A percentile compares a stretch with the other conserved stretches of the same genome.
Evolutionary conservation across 2,113 vertebrate species (phyloP).

Genomic region (Anoura caudifer): DNA sequence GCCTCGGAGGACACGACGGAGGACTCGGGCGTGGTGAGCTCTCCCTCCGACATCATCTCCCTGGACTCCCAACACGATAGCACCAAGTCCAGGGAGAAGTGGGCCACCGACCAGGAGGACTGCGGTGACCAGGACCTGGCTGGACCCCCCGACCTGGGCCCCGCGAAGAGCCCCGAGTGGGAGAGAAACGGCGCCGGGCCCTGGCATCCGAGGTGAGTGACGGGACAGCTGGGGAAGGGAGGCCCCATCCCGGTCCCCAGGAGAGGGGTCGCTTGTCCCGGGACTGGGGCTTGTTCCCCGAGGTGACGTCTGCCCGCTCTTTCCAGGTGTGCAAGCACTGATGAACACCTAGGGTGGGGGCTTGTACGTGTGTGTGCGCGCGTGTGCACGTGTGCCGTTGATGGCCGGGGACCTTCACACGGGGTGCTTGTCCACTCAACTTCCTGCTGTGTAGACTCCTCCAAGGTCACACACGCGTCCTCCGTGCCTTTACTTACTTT

Average conservation of each 20-base stretch:
- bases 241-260: accelerated
- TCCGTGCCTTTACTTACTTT: neutral
- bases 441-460: accelerated
- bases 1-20: constrained; percentile 90
- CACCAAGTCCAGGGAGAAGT: constrained; percentile 73
- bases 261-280: accelerated
- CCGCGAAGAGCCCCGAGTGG: constrained; percentile 68
- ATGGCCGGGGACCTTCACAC: neutral
- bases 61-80: constrained; percentile 86
- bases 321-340: accelerated
- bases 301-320: neutral
- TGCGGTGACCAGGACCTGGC: constrained; percentile 45
- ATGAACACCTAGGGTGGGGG: accelerated
- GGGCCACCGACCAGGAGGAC: constrained; percentile 75
- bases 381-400: neutral
- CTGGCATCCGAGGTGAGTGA: constrained; percentile 74
- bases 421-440: neutral
- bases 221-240: neutral
- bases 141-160: neutral
- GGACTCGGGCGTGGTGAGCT: constrained; percentile 86
- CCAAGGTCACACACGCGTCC: accelerated
- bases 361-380: too few relatives aligned
- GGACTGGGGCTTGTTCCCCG: accelerated
- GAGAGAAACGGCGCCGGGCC: constrained; percentile 77
- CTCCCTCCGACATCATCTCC: constrained; percentile 84